Evolutionary conservation across 2,888 invertebrate genomes (phyloP).

Genomic region (Amphipoea oculea): DNA sequence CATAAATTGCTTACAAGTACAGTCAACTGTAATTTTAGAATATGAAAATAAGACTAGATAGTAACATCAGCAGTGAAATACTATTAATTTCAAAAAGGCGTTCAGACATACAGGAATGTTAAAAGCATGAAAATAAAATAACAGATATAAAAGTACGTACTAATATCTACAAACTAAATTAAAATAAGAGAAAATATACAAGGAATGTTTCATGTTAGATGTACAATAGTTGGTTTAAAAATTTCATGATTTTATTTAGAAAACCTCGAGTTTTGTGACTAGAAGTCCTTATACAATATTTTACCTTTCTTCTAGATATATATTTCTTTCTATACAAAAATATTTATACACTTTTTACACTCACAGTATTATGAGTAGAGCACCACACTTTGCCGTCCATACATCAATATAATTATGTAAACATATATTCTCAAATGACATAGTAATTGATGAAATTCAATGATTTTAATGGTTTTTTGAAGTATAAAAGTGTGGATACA

Average conservation of each 20-base stretch:
- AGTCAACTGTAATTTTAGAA: constrained; percentile 46
- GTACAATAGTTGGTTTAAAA: constrained; percentile 22
- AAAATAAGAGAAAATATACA: constrained; percentile 36
- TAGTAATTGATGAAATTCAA: constrained; percentile 23
- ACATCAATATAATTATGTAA: constrained; percentile 30
- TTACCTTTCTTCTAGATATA: constrained; percentile 37
- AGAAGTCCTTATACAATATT: constrained; percentile 56
- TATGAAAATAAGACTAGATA: constrained; percentile 61
- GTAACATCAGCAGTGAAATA: constrained; percentile 36
- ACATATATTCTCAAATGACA: constrained; percentile 18
- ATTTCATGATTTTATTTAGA: constrained; percentile 39
- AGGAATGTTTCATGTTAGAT: constrained; percentile 54
- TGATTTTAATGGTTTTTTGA: constrained; percentile 2
- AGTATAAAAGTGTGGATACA: constrained; percentile 23
- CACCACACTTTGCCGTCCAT: constrained; percentile 47
- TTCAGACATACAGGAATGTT: constrained; percentile 40
- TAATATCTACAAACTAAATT: constrained; percentile 39
- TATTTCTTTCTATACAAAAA: constrained; percentile 61
- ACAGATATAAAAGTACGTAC: constrained; percentile 38
- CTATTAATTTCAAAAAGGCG: constrained; percentile 20
- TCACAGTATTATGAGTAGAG: constrained; percentile 48
- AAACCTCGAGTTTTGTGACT: constrained; percentile 63
- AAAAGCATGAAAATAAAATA: constrained; percentile 48
- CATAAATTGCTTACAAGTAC: constrained; percentile 42
- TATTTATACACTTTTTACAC: constrained; percentile 55